Evolutionary conservation across 2,888 invertebrate genomes (phyloP).

Genomic region (Sphaerophoria rueppellii): DNA sequence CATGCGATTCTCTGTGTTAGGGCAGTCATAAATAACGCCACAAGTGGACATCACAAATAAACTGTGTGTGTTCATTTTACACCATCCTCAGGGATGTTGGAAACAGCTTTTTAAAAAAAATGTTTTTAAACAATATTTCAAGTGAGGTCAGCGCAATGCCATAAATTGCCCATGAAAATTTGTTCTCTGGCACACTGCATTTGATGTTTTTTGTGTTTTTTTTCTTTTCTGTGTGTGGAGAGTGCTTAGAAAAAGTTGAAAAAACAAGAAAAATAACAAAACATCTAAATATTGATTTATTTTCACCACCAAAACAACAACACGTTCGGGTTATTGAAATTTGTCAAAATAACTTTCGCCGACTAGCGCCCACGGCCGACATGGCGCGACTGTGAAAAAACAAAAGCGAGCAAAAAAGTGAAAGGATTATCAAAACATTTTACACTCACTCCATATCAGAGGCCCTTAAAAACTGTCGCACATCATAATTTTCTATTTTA

Average conservation of each 20-base stretch:
- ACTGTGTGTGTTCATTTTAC: conserved; percentile 1
- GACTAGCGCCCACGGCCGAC: neutral
- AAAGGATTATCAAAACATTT: conserved; percentile 60
- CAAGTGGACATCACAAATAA: conserved; percentile 43
- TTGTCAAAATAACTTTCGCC: conserved; percentile 38
- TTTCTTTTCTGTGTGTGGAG: conserved; percentile 10
- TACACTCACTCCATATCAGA: conserved; percentile 22
- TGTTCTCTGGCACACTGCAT: conserved; percentile 25
- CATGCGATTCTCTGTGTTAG: conserved; percentile 25
- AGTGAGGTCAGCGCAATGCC: conserved; percentile 68
- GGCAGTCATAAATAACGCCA: conserved; percentile 55
- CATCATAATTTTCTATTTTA: conserved; percentile 44
- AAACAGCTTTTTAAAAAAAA: neutral
- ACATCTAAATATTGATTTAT: conserved; percentile 47
- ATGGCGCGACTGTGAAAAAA: neutral
- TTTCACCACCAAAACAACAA: neutral
- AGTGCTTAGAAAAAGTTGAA: conserved; percentile 13
- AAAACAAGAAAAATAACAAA: neutral
- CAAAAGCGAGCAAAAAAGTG: conserved; percentile 1
- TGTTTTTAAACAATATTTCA: conserved; percentile 47
- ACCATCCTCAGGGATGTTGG: conserved; percentile 17
- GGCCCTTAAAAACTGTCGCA: neutral
- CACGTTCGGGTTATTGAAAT: neutral
- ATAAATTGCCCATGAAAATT: conserved; percentile 43
- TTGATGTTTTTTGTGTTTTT: conserved; percentile 38